These are phyloP conservation scores for Podiceps cristatus DNA, from an alignment of 2,113 vertebrate genomes.

Conservation along the genomic window DNA sequence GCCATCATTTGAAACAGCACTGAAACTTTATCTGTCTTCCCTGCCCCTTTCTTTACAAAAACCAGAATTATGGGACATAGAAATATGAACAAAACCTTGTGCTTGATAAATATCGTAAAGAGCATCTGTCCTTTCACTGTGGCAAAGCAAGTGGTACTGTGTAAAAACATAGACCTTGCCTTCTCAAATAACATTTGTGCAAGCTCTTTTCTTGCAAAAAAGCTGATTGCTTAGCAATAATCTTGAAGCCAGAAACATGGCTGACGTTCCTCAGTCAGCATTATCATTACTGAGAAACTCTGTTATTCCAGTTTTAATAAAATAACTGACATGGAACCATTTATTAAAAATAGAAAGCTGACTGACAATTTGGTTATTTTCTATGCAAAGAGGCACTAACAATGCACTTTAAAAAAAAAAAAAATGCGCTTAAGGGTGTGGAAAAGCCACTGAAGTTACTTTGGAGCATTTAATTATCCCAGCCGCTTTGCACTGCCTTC, in stretches of 20 bases:
- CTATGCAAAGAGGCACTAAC: not conserved
- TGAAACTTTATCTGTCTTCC: not conserved
- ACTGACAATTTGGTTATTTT: not conserved
- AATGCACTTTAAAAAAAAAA: not conserved
- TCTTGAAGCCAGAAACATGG: not conserved
- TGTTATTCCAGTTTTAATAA: not conserved
- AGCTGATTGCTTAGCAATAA: not conserved
- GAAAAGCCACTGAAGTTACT: not conserved
- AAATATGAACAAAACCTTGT: not conserved
- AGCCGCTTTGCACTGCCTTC: not conserved
- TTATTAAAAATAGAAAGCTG: not conserved
- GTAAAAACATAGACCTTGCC: not conserved
- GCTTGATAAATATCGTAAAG: not conserved
- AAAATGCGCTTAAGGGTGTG: not conserved
- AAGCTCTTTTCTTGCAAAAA: not conserved
- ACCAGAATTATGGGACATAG: not conserved
- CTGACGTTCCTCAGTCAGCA: too few species aligned
- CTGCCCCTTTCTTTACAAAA: not conserved
- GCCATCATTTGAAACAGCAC: not conserved
- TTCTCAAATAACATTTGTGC: too few species aligned
- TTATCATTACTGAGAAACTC: not conserved
- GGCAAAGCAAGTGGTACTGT: not conserved
- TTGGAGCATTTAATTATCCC: not conserved
- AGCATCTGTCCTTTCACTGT: not conserved
- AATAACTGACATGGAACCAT: not conserved